A percentile compares a stretch with the other conserved stretches of the same genome.
phyloP scores from a whole-genome alignment of 2,113 vertebrate species.

The Chauna torquata region DNA sequence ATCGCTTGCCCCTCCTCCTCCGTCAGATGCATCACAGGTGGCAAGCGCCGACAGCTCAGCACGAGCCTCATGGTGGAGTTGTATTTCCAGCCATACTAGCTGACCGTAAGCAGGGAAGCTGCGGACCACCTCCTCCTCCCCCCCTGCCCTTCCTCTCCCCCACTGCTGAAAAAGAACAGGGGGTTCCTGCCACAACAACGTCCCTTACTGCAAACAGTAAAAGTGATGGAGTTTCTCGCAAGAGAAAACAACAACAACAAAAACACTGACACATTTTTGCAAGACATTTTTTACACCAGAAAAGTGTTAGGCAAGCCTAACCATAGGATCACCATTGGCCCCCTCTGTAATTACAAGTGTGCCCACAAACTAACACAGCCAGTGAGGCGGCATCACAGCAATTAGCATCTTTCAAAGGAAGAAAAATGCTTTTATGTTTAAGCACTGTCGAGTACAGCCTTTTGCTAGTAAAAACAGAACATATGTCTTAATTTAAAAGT shows the following conservation, averaged over 20 bases:
- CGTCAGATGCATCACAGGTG: background rate
- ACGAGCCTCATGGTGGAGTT: fast-evolving
- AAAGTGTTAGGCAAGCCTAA: background rate
- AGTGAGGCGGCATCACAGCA: background rate
- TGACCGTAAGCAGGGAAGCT: background rate
- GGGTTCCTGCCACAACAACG: fast-evolving
- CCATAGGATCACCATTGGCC: background rate
- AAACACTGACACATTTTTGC: background rate
- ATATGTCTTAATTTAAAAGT: slow-evolving; percentile 70
- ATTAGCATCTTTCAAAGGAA: slow-evolving; percentile 29
- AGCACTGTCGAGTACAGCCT: slow-evolving; percentile 27
- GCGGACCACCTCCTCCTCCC: too few relatives aligned
- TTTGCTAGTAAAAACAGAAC: slow-evolving; percentile 60
- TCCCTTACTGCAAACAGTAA: background rate
- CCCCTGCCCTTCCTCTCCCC: background rate
- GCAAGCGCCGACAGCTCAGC: background rate
- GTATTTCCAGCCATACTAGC: fast-evolving
- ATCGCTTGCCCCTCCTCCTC: background rate
- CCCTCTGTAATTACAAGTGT: background rate
- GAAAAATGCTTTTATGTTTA: slow-evolving; percentile 37
- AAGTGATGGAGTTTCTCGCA: background rate
- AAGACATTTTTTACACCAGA: background rate
- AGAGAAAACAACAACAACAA: background rate
- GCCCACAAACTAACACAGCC: background rate
- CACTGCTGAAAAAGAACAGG: fast-evolving